Percentiles rank a stretch among this genome's conserved stretches.
These are phyloP conservation scores for Holothuria scabra DNA, from an alignment of 53 echinoderm and acorn worm species.

Conservation along the genomic window DNA sequence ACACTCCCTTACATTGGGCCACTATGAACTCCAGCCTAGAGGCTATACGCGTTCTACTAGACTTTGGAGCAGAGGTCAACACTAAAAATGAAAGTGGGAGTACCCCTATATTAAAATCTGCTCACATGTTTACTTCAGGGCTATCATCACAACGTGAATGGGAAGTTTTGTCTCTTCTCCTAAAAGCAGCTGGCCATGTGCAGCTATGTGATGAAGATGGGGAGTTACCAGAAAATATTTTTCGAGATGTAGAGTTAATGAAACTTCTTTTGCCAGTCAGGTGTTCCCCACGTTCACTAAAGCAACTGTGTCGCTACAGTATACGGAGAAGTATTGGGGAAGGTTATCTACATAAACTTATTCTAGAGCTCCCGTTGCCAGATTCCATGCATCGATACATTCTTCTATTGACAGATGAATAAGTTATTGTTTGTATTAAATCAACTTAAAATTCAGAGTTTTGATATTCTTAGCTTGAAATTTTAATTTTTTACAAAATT, in stretches of 20 bases:
- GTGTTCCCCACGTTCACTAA: slow-evolving; percentile 64
- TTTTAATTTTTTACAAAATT: no score
- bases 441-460: no score
- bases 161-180: slow-evolving; percentile 68
- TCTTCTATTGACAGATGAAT: slow-evolving; percentile 67
- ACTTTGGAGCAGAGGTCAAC: slow-evolving; percentile 83
- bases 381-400: slow-evolving; percentile 71
- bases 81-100: slow-evolving; percentile 61
- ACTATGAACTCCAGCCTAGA: slow-evolving; percentile 84
- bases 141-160: slow-evolving; percentile 66
- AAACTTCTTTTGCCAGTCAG: slow-evolving; percentile 64
- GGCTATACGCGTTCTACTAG: slow-evolving; percentile 72
- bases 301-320: slow-evolving; percentile 87
- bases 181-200: slow-evolving; percentile 74
- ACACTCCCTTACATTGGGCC: slow-evolving; percentile 92
- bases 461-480: no score
- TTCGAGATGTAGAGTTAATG: slow-evolving; percentile 70
- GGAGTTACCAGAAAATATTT: slow-evolving; percentile 57
- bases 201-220: slow-evolving; percentile 71
- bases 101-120: slow-evolving; percentile 71
- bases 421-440: neutral
- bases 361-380: slow-evolving; percentile 75
- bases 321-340: slow-evolving; percentile 68
- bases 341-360: slow-evolving; percentile 53
- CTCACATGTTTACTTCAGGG: slow-evolving; percentile 69